Evolutionary conservation across 2,113 vertebrate genomes (phyloP).

Genomic region (Ariopsis seemanni): DNA sequence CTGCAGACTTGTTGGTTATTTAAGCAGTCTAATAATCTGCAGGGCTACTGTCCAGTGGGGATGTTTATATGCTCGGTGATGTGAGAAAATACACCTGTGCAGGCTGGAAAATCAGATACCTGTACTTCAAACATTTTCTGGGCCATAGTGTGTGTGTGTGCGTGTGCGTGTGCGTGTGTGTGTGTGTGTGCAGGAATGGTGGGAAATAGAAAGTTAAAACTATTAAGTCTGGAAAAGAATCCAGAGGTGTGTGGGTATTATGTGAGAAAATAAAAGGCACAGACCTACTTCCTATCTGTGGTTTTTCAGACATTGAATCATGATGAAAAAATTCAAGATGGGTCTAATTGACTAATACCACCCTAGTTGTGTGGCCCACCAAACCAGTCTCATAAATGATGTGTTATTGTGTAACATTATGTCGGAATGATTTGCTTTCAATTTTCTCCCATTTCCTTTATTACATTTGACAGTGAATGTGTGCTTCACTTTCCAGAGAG

Average conservation of each 20-base stretch:
- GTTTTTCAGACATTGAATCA: slow-evolving; percentile 38
- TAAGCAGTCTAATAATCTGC: slow-evolving; percentile 18
- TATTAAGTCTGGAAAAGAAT: slow-evolving; percentile 23
- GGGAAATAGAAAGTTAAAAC: slow-evolving; percentile 9
- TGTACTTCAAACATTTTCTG: not conserved
- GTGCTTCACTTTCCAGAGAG: not conserved
- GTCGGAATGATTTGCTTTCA: slow-evolving; percentile 14
- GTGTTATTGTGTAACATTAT: slow-evolving; percentile 52
- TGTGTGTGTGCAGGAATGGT: slow-evolving; percentile 11
- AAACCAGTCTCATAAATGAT: slow-evolving; percentile 50
- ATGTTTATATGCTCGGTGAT: slow-evolving; percentile 38
- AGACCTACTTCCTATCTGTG: slow-evolving; percentile 51
- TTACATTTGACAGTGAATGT: slow-evolving; percentile 28
- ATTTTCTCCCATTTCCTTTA: slow-evolving; percentile 24
- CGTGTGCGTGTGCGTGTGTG: not conserved
- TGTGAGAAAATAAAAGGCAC: slow-evolving; percentile 63
- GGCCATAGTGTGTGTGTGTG: not conserved
- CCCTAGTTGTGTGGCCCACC: slow-evolving; percentile 61
- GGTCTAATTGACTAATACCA: slow-evolving; percentile 54
- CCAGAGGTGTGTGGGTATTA: slow-evolving; percentile 54
- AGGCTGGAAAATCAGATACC: not conserved
- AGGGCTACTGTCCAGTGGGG: slow-evolving; percentile 5
- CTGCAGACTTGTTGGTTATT: slow-evolving; percentile 42
- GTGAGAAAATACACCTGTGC: slow-evolving; percentile 44
- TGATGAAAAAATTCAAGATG: slow-evolving; percentile 43